Evolutionary conservation across 2,888 invertebrate species (phyloP).

Genomic region (Orthonychiurus folsomi): DNA sequence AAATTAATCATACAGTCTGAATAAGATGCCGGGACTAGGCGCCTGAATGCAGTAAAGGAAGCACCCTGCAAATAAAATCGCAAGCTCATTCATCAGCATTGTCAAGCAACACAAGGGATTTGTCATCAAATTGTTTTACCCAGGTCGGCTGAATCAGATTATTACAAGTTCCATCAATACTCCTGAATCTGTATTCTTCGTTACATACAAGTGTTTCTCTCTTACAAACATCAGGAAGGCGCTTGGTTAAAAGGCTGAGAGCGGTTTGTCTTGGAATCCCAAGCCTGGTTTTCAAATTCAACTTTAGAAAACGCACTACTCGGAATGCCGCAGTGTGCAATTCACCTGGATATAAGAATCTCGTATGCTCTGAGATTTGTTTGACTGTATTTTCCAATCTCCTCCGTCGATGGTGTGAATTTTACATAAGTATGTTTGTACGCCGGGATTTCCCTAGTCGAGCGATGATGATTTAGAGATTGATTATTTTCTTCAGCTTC

Average conservation of each 20-base stretch:
- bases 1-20: conserved; percentile 25
- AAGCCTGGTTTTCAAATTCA: background rate
- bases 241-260: conserved; percentile 9
- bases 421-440: conserved; percentile 17
- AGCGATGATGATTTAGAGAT: background rate
- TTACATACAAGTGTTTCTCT: background rate
- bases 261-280: conserved; percentile 16
- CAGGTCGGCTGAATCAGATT: conserved; percentile 32
- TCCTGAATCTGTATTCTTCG: conserved; percentile 24
- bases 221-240: background rate
- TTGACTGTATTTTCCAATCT: conserved; percentile 36
- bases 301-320: too few species aligned
- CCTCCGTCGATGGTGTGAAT: conserved; percentile 36
- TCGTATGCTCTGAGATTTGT: conserved; percentile 37
- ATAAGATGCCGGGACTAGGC: conserved; percentile 37
- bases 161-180: conserved; percentile 37
- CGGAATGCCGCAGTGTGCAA: background rate
- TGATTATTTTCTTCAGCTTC: background rate
- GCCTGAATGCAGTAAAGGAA: conserved; percentile 35
- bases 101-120: too few species aligned
- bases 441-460: background rate
- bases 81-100: too few species aligned
- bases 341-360: conserved; percentile 28
- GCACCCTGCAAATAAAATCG: too few species aligned
- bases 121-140: too few species aligned